These are phyloP conservation scores for Caiman crocodilus DNA, from an alignment of 2,797 vertebrate species.

Conservation along the genomic window DNA sequence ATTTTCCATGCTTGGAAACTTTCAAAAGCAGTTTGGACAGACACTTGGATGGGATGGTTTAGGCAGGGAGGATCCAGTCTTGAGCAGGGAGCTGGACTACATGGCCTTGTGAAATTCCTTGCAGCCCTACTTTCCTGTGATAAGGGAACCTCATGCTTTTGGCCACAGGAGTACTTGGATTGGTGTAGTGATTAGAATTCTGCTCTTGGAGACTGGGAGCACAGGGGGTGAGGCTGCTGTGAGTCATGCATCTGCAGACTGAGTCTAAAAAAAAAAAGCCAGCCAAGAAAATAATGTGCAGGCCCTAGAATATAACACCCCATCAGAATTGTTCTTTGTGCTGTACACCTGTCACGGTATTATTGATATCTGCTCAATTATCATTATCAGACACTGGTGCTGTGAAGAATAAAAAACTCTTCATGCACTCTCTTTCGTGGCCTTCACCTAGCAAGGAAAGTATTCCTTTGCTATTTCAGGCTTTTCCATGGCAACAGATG, in stretches of 20 bases:
- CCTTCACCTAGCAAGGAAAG: neutral
- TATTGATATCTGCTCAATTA: neutral
- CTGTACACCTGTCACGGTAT: neutral
- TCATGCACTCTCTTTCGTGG: rapidly evolving
- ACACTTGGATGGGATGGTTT: too few species aligned
- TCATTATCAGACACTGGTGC: neutral
- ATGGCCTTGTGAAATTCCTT: too few species aligned
- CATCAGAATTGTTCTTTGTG: neutral
- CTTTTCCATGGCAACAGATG: constrained; percentile 58
- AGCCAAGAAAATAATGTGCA: neutral
- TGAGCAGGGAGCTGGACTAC: too few species aligned
- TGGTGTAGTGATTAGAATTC: neutral
- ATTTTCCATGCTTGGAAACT: too few species aligned
- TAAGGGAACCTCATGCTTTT: neutral
- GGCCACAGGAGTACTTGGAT: neutral
- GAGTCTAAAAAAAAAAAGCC: neutral
- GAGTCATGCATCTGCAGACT: neutral
- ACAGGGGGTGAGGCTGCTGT: neutral
- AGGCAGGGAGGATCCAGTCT: too few species aligned
- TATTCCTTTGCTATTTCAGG: neutral
- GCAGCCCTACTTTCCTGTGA: too few species aligned
- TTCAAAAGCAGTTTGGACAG: too few species aligned
- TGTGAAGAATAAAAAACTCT: neutral
- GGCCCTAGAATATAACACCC: neutral
- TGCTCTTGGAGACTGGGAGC: neutral